These are phyloP conservation scores for Meandrina meandrites DNA, from an alignment of 92 coral and sea anemone species.

Conservation along the genomic window DNA sequence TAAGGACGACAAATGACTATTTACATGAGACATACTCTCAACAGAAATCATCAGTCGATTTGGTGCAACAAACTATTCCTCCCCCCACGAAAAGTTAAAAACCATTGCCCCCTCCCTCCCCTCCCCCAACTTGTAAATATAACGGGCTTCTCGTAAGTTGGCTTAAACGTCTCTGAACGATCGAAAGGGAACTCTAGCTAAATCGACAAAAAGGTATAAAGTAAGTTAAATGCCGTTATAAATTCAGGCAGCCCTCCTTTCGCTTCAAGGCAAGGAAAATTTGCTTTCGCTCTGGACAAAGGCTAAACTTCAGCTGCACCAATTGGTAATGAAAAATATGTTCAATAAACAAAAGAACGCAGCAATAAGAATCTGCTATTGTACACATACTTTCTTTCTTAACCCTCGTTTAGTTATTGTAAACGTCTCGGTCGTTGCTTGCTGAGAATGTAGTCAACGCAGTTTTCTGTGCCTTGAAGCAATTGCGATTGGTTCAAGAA, in stretches of 20 bases:
- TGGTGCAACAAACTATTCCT: not conserved
- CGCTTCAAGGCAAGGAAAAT: not conserved
- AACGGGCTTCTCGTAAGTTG: not conserved
- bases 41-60: conserved; percentile 3
- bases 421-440: not conserved
- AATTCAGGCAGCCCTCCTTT: not conserved
- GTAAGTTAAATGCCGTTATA: not conserved
- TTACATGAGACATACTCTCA: not conserved
- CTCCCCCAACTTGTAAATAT: not conserved
- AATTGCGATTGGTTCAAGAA: not conserved
- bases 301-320: not conserved
- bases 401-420: no score
- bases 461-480: not conserved
- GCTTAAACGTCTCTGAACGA: not conserved
- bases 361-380: not conserved
- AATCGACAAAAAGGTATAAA: not conserved
- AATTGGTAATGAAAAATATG: no score
- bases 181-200: not conserved
- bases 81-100: not conserved
- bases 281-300: not conserved
- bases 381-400: not conserved
- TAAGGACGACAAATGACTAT: not conserved
- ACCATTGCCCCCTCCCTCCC: not conserved
- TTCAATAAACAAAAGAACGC: not conserved
- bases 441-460: not conserved